Base-by-base conservation (phyloP, 2,797 vertebrate genomes). In the Oreonectes daqikongensis region DNA sequence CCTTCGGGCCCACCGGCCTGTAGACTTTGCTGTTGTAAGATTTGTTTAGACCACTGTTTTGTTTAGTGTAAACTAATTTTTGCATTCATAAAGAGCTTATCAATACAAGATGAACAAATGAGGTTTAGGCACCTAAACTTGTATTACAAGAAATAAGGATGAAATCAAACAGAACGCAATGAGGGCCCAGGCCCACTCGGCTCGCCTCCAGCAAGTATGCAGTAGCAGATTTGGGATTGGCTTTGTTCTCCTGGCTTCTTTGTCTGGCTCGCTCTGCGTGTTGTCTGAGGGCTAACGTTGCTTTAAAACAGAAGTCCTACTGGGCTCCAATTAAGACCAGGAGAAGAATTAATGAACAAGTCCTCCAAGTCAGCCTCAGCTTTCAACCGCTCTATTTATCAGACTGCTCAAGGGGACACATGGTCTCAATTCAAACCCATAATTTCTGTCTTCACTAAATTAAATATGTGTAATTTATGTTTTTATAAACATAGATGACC, bases 381-480 rank as follows among this genome's bases (percentile, higher is more conserved):
- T 86, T 77, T 88, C 90, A 84, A 84, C 87, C 89, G 91, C 91
- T 93, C 91, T 92, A 91, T 93, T 94, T 93, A 92, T 91, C 89
- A 87, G 82, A 82, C 86, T 86, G 91, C 91, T 93, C 88, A 89
- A 85, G 91, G 91, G 92, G 92, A 93, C 91, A 91, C 84, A 88
- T 88, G 90, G 88, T 92, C 91, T 92, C 90, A 86, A 91, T 93
- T 93, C 90, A 87, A 78, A 84, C 72, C 85, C 85, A 84, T 75
- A 80, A 75, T 85, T 89, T 79, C 85, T 87, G 89, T 84, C 84
- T 89, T 89, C 88, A 87, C 89, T 86, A 92, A 92, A 93, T 92
- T 91, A 93, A 93, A 92, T 91, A 93, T 91, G 78, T 82, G 90
- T 90, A 93, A 93, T 93, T 92, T 90, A 90, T 89, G 91, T 88